These are phyloP conservation scores for Gulo gulo DNA, from an alignment of 2,113 vertebrate species.

Conservation along the genomic window DNA sequence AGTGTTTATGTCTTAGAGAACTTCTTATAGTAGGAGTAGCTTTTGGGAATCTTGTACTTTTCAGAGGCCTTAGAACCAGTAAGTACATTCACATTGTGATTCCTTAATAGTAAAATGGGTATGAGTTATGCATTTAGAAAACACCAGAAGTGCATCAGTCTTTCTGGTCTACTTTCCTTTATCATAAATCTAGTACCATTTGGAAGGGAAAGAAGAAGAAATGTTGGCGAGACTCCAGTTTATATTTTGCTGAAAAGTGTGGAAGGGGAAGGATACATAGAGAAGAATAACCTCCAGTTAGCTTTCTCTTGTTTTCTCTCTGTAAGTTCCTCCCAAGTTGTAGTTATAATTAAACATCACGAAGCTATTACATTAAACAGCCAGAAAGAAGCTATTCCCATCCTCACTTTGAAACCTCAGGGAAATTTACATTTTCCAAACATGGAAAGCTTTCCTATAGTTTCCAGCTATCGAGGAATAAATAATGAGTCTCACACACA, in stretches of 20 bases:
- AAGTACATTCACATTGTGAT: neutral
- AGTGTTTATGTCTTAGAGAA: neutral
- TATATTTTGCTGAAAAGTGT: neutral
- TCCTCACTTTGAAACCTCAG: neutral
- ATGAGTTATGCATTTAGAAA: neutral
- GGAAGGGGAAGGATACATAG: neutral
- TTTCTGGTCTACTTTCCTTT: conserved; percentile 30
- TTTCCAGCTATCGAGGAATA: neutral
- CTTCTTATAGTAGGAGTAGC: neutral
- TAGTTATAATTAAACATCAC: conserved; percentile 1
- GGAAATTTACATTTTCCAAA: conserved; percentile 3
- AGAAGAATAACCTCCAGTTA: neutral
- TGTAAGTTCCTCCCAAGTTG: neutral
- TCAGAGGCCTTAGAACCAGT: neutral
- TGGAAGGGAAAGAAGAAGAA: conserved; percentile 23
- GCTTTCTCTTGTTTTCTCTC: conserved; percentile 29
- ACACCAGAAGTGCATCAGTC: neutral
- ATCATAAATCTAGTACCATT: neutral
- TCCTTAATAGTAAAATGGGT: neutral
- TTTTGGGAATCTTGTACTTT: neutral
- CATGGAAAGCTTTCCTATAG: neutral
- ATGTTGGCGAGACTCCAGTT: neutral
- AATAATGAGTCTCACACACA: neutral
- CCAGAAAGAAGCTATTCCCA: conserved; percentile 18
- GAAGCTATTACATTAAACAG: neutral